Conservation (phyloP, 2,888 invertebrate species). For the Tipula vernalis region DNA sequence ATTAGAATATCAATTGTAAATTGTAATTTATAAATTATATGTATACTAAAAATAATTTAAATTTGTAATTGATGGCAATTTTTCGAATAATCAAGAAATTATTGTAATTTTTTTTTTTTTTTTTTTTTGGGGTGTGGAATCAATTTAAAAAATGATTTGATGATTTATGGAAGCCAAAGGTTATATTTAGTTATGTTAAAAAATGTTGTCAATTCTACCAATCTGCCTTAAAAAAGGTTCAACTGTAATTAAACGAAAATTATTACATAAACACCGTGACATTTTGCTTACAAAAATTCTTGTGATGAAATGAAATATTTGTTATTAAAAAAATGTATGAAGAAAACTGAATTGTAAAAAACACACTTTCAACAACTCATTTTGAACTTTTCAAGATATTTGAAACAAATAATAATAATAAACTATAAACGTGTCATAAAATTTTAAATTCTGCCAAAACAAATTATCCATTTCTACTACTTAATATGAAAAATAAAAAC, state of each 20-base stretch:
- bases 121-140: background rate
- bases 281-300: background rate
- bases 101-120: background rate
- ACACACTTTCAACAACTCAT: background rate
- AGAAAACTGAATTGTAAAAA: background rate
- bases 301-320: background rate
- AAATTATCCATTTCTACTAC: background rate
- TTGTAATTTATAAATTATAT: background rate
- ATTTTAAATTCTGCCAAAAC: too few relatives aligned
- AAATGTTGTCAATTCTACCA: background rate
- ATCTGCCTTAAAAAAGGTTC: background rate
- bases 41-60: background rate
- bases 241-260: background rate
- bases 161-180: background rate
- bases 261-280: background rate
- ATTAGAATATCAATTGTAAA: background rate
- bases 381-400: background rate
- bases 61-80: background rate
- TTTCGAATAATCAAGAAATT: background rate
- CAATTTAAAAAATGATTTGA: background rate
- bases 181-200: background rate
- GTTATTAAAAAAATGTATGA: background rate
- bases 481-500: background rate
- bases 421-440: background rate
- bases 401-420: background rate